Evolutionary conservation across 2,797 vertebrate genomes (phyloP).

Genomic region (Natrix natrix): DNA sequence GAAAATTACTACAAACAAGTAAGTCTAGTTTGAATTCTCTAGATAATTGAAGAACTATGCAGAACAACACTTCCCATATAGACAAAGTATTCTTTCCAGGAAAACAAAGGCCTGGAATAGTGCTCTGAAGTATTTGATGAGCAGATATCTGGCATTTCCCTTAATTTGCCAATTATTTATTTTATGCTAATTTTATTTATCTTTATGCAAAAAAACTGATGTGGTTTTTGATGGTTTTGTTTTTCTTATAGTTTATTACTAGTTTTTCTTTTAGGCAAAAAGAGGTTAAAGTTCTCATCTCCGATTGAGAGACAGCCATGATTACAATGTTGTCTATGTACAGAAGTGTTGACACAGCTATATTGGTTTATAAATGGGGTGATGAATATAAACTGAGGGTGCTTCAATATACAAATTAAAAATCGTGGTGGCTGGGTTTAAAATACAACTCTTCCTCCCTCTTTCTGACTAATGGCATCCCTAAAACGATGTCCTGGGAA

Average conservation of each 20-base stretch:
- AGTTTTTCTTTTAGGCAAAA: background rate
- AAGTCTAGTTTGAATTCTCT: background rate
- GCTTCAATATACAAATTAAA: background rate
- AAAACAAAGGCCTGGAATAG: background rate
- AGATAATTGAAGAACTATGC: background rate
- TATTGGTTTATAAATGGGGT: background rate
- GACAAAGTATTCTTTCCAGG: background rate
- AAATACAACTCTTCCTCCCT: background rate
- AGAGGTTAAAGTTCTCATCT: background rate
- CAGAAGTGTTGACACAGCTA: background rate
- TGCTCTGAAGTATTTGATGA: background rate
- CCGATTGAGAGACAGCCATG: background rate
- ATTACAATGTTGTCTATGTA: background rate
- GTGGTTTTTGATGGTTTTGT: background rate
- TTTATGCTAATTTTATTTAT: background rate
- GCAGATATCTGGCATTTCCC: background rate
- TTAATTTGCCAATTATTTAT: background rate
- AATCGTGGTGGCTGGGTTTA: background rate
- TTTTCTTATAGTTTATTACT: background rate
- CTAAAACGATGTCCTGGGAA: background rate
- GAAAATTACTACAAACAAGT: background rate
- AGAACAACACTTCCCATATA: background rate
- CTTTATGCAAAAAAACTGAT: background rate
- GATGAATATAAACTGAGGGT: background rate
- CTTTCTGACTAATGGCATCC: background rate